A percentile compares a stretch with the other conserved stretches of the same genome.
Conservation (phyloP, 2,888 invertebrate genomes). For the Aphrophora alni region DNA sequence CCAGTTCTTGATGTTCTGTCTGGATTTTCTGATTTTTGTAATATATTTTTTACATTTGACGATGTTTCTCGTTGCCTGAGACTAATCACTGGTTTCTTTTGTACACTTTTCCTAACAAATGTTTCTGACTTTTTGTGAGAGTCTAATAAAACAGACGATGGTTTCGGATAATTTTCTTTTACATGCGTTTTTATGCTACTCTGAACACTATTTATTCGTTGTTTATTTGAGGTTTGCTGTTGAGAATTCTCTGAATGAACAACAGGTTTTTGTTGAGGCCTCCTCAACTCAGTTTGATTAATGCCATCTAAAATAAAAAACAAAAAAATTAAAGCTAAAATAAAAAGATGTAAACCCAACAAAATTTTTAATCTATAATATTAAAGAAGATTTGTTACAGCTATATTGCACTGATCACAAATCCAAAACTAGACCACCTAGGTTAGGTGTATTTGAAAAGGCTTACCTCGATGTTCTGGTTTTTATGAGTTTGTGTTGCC, state of each 20-base stretch:
- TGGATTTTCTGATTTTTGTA: not conserved
- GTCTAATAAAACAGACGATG: not conserved
- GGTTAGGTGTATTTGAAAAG: no score
- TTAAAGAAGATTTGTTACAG: no score
- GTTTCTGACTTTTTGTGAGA: not conserved
- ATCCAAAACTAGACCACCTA: no score
- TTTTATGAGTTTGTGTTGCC: no score
- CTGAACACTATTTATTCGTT: not conserved
- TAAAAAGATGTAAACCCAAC: no score
- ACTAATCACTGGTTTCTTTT: not conserved
- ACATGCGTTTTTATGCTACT: not conserved
- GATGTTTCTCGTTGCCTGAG: no score
- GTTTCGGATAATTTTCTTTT: not conserved
- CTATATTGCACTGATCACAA: no score
- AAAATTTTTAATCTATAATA: no score
- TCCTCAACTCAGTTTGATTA: not conserved
- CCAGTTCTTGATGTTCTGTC: not conserved
- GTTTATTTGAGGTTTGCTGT: not conserved
- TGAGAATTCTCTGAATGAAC: not conserved
- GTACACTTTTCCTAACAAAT: not conserved
- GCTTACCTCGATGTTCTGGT: no score
- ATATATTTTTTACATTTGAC: not conserved
- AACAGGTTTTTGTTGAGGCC: not conserved
- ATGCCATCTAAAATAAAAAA: not conserved
- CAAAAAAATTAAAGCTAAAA: not conserved